phyloP scores from a whole-genome alignment of 2,888 invertebrate species.

The Toxonevra muliebris region DNA sequence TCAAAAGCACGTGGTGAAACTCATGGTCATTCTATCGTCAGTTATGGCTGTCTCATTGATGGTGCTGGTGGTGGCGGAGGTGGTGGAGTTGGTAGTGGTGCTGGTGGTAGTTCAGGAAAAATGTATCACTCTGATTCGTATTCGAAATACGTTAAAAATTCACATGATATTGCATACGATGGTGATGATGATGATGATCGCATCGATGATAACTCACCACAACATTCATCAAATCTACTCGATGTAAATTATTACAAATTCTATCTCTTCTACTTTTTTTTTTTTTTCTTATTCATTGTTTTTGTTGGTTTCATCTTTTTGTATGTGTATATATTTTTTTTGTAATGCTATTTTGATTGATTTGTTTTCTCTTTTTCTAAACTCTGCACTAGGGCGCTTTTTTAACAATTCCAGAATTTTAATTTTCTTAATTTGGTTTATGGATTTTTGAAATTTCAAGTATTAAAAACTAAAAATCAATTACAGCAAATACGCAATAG shows the following conservation, averaged over 20 bases:
- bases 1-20: conserved; percentile 38
- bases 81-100: conserved; percentile 25
- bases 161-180: conserved; percentile 53
- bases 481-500: too few species aligned
- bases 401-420: not conserved
- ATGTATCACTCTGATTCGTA: conserved; percentile 43
- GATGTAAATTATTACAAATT: conserved; percentile 49
- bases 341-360: conserved; percentile 7
- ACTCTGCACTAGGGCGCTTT: too few species aligned
- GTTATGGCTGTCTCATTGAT: conserved; percentile 31
- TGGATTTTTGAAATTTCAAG: not conserved
- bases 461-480: too few species aligned
- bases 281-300: not conserved
- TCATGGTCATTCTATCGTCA: conserved; percentile 29
- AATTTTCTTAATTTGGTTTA: not conserved
- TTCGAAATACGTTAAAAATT: conserved; percentile 51
- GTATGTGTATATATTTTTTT: not conserved
- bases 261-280: too few species aligned
- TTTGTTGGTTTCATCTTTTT: too few species aligned
- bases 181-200: conserved; percentile 41
- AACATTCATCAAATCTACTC: conserved; percentile 54
- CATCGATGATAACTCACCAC: conserved; percentile 52
- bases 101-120: conserved; percentile 31
- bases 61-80: conserved; percentile 19
- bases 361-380: conserved; percentile 4